Conservation (phyloP, 2,888 invertebrate genomes). For the Oithona nana region DNA sequence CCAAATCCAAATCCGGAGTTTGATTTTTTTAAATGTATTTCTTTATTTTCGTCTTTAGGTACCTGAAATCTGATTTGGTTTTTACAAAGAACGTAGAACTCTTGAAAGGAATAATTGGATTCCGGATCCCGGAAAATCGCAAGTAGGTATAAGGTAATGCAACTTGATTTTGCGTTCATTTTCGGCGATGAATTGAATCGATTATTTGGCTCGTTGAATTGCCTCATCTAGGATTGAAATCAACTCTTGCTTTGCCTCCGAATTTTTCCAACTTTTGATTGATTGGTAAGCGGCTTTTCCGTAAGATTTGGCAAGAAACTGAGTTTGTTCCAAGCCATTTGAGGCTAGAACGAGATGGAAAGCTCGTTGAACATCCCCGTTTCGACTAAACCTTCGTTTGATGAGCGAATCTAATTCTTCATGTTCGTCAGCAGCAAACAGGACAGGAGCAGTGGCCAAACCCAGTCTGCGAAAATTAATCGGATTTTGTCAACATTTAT, state of each 20-base stretch:
- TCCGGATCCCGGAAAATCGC: too few relatives aligned
- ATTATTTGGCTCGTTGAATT: neutral
- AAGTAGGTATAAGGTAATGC: too few relatives aligned
- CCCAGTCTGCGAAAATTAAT: conserved; percentile 38
- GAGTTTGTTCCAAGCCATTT: conserved; percentile 74
- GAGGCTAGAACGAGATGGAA: conserved; percentile 80
- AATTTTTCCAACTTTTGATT: neutral
- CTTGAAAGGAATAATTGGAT: too few relatives aligned
- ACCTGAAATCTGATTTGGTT: too few relatives aligned
- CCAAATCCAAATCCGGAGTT: too few relatives aligned
- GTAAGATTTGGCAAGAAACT: conserved; percentile 45
- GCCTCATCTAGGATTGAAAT: neutral
- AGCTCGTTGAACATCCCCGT: conserved; percentile 82
- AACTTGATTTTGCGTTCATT: too few relatives aligned
- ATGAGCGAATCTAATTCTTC: conserved; percentile 82
- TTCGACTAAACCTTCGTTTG: conserved; percentile 80
- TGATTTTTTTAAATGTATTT: too few relatives aligned
- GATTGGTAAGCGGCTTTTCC: neutral
- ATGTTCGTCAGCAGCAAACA: conserved; percentile 89
- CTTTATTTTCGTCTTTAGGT: too few relatives aligned
- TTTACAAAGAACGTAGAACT: too few relatives aligned
- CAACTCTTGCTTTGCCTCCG: neutral
- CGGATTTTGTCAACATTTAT: neutral
- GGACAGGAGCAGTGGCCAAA: conserved; percentile 88
- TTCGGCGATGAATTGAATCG: too few relatives aligned